Conservation (phyloP, 2,888 invertebrate genomes). For the Glaucopsyche alexis region DNA sequence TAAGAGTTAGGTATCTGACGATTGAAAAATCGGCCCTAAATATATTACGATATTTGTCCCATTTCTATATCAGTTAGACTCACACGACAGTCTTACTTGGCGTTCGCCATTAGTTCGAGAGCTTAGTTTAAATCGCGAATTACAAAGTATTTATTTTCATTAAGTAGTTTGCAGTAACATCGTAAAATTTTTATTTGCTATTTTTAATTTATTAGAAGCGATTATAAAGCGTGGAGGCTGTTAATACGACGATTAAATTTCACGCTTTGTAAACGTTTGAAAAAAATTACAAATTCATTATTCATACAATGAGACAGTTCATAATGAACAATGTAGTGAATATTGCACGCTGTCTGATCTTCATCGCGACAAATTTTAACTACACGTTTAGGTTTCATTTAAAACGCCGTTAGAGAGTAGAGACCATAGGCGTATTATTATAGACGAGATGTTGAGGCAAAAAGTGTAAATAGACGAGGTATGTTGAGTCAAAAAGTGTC, state of each 20-base stretch:
- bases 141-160: not conserved
- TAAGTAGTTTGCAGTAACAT: not conserved
- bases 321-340: not conserved
- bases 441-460: no score
- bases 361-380: not conserved
- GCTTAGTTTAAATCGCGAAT: not conserved
- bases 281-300: not conserved
- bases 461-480: no score
- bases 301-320: constrained; percentile 17
- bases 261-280: constrained; percentile 5
- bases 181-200: not conserved
- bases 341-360: not conserved
- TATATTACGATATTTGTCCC: no score
- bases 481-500: no score
- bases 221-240: not conserved
- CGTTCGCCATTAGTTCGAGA: no score
- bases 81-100: no score
- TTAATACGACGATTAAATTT: not conserved
- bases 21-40: no score
- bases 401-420: no score
- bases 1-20: no score
- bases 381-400: not conserved
- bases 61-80: no score
- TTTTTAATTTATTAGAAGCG: not conserved
- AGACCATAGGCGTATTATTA: no score